phyloP scores from a whole-genome alignment of 1,140 invertebrate genomes.

The Zaprionus ghesquierei region DNA sequence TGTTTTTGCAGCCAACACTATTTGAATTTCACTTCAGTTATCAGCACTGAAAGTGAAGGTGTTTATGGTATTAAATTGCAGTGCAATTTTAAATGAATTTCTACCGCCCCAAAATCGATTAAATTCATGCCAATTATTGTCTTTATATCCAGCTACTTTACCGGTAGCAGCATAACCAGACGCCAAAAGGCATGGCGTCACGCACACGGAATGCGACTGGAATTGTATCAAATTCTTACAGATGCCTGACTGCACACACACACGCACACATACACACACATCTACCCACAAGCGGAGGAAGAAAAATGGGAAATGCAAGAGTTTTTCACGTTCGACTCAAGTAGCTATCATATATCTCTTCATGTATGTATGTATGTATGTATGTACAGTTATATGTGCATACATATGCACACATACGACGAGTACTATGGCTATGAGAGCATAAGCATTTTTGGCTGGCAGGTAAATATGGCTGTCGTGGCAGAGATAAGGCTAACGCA shows the following conservation, averaged over 20 bases:
- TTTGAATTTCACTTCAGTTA: no score
- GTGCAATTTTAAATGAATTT: not conserved
- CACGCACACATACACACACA: not conserved
- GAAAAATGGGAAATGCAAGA: constrained; percentile 37
- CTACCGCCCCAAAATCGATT: not conserved
- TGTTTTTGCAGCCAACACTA: no score
- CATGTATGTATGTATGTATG: no score
- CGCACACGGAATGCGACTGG: not conserved
- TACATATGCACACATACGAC: not conserved
- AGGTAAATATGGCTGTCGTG: constrained; percentile 77
- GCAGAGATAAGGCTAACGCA: constrained; percentile 69
- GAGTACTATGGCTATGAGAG: constrained; percentile 19
- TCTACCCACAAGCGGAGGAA: no score
- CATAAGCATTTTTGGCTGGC: constrained; percentile 51
- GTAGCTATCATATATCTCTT: constrained; percentile 58
- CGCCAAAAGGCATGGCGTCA: not conserved
- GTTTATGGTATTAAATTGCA: not conserved
- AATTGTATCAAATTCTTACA: constrained; percentile 12
- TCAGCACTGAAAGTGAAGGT: no score
- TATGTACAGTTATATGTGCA: no score
- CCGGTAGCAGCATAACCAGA: not conserved
- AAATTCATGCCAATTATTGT: not conserved
- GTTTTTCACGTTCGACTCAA: constrained; percentile 58
- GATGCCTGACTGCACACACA: constrained; percentile 2
- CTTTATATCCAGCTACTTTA: no score